Conservation (phyloP, 2,797 vertebrate species). For the Gymnocypris eckloni region DNA sequence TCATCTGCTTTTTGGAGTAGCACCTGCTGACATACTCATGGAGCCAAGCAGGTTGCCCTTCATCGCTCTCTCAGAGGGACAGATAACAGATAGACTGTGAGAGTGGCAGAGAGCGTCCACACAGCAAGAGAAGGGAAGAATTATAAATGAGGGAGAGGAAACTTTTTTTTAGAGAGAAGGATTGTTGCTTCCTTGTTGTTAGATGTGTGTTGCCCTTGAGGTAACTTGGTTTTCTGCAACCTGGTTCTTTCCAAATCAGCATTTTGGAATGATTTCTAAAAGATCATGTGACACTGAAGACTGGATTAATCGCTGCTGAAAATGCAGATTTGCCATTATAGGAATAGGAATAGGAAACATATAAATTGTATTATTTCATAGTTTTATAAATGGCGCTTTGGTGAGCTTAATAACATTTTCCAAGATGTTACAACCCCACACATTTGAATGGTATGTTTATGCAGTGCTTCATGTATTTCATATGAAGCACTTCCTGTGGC, state of each 20-base stretch:
- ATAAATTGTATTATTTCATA: neutral
- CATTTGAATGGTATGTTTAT: neutral
- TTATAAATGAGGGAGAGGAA: constrained; percentile 1
- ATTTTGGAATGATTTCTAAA: neutral
- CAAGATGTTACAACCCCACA: neutral
- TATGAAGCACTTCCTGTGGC: constrained; percentile 1
- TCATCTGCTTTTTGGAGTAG: constrained; percentile 7
- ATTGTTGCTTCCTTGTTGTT: constrained; percentile 14
- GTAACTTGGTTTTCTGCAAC: constrained; percentile 6
- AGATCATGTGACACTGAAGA: neutral
- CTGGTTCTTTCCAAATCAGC: neutral
- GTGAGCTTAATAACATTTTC: neutral
- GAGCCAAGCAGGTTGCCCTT: constrained; percentile 30
- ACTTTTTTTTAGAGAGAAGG: neutral
- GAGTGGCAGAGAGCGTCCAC: neutral
- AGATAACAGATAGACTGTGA: neutral
- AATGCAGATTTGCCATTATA: neutral
- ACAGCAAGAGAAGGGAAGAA: neutral
- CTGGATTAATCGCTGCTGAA: neutral
- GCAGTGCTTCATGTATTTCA: neutral
- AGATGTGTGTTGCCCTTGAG: neutral
- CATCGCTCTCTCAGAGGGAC: neutral
- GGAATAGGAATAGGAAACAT: neutral
- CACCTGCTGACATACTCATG: constrained; percentile 3
- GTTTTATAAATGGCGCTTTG: neutral